Percentiles rank a stretch among this genome's conserved stretches.
These are phyloP conservation scores for Drosophila mimetica DNA, from an alignment of 2,888 invertebrate genomes.

Conservation along the genomic window DNA sequence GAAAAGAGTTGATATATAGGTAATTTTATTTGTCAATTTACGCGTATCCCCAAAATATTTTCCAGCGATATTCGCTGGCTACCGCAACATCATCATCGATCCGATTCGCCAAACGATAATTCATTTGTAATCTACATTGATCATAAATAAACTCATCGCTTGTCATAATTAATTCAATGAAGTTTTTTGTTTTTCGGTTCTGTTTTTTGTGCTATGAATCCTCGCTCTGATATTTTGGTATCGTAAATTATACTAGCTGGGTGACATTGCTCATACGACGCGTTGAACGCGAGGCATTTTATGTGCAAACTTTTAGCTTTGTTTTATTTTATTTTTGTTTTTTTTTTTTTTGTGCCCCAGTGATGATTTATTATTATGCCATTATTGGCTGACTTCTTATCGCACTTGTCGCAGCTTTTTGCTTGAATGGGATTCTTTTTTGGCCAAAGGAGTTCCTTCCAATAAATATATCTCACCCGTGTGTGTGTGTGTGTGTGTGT, in stretches of 20 bases:
- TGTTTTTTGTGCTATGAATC: not conserved
- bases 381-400: constrained; percentile 56
- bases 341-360: constrained; percentile 10
- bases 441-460: constrained; percentile 17
- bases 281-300: constrained; percentile 15
- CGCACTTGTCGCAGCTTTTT: constrained; percentile 36
- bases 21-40: too few relatives aligned
- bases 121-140: constrained; percentile 59
- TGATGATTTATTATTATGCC: constrained; percentile 62
- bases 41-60: not conserved
- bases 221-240: constrained; percentile 23
- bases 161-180: constrained; percentile 80
- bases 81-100: constrained; percentile 46
- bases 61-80: constrained; percentile 36
- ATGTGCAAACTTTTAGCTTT: constrained; percentile 13
- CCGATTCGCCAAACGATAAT: constrained; percentile 42
- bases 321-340: not conserved
- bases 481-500: constrained; percentile 14
- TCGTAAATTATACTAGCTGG: constrained; percentile 16
- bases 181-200: constrained; percentile 15
- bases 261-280: constrained; percentile 8
- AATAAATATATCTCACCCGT: constrained; percentile 5
- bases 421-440: constrained; percentile 25
- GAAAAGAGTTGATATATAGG: too few relatives aligned
- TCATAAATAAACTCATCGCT: constrained; percentile 73